Evolutionary conservation across 2,113 vertebrate species (phyloP), one percentile per base, ranked within the genome.

Genomic region (Neogobius melanostomus): DNA sequence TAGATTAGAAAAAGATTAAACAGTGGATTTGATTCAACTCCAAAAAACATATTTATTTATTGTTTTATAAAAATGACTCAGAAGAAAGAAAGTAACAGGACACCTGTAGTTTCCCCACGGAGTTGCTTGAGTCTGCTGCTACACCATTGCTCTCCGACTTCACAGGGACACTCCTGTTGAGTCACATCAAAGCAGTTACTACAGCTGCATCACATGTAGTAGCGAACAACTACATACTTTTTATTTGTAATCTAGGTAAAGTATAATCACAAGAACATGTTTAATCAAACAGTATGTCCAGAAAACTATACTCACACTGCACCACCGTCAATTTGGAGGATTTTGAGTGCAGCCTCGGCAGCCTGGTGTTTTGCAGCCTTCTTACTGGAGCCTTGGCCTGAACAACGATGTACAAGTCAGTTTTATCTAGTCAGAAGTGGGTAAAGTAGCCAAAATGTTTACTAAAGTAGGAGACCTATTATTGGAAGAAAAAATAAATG

Each of bases 331-430:
- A 90, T 86, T 72, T 95, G 91, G 74, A 97, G 84, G 73, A 92
- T 63, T 69, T 87, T 92, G 68, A 97, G 83, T 11, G 93, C 94
- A 28, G 93, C 92, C 70, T 94, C 93, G 60, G 96, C 95, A 77
- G 96, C 96, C 87, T 91, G 92, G 5, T 97, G 96, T 85, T 95
- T 97, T 8, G 96, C 96, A 64, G 94, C 88, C 86, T 96, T 97
- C 92, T 97, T 97, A 90, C 93, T 96, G 9, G 92, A 69, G 43
- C 95, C 96, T 82, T 95, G 93, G 79, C 96, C 96, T 97, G 81
- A 60, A 77, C 47, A 82, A 28, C 57, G 7, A 53, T 0, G 3
- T 2, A 47, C 14, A 79, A 14, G 15, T 43, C 57, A 60, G 12
- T 7, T 8, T 7, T 1, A 43, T 21, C 21, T 4, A 36, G 28